Conservation (phyloP, 1,140 invertebrate genomes). For the Cepaea nemoralis region DNA sequence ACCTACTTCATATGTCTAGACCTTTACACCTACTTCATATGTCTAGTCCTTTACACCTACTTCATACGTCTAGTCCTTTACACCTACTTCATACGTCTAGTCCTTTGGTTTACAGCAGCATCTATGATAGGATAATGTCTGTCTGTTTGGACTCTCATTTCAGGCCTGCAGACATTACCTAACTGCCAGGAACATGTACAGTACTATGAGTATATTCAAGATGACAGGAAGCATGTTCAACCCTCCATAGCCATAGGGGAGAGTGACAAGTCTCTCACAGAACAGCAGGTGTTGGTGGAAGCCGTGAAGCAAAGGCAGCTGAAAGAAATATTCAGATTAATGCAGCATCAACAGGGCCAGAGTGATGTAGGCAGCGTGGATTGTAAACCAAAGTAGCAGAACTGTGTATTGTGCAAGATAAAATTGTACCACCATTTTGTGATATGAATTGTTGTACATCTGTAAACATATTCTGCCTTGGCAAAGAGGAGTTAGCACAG, state of each 20-base stretch:
- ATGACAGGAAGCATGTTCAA: slow-evolving; percentile 67
- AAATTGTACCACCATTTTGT: no score
- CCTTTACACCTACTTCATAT: no score
- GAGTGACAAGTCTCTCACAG: slow-evolving; percentile 59
- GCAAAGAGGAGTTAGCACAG: no score
- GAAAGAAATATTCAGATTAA: slow-evolving; percentile 66
- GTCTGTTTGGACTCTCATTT: no score
- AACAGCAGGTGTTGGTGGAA: slow-evolving; percentile 63
- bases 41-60: no score
- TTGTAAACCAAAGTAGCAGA: slow-evolving; percentile 68
- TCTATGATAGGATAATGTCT: no score
- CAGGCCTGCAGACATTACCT: not conserved
- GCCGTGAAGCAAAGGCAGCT: slow-evolving; percentile 64
- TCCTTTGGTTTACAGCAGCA: no score
- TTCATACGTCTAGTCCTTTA: no score
- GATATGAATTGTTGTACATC: no score
- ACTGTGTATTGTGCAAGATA: slow-evolving; percentile 55
- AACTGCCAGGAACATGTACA: slow-evolving; percentile 56
- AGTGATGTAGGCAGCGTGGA: slow-evolving; percentile 65
- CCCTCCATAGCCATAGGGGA: slow-evolving; percentile 60
- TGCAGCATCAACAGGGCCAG: slow-evolving; percentile 63
- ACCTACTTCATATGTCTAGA: no score
- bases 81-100: no score
- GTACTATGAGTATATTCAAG: slow-evolving; percentile 69
- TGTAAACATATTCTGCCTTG: no score